Evolutionary conservation across 2,888 invertebrate species (phyloP).

Genomic region (Tipula vernalis): DNA sequence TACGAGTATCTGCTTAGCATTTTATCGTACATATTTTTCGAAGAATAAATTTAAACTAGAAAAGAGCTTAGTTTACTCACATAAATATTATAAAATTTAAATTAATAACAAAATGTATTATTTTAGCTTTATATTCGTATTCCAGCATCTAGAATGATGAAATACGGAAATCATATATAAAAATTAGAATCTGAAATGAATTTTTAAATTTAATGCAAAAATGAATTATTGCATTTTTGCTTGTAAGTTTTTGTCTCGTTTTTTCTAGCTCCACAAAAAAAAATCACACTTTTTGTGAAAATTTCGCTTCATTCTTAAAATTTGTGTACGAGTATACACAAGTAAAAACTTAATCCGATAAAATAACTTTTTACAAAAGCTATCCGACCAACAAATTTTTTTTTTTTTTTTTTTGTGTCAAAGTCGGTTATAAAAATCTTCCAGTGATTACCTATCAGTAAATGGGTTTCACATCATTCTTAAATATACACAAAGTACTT

Average conservation of each 20-base stretch:
- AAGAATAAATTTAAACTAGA: too few relatives aligned
- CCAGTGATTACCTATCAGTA: background rate
- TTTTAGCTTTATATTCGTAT: background rate
- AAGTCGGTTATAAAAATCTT: background rate
- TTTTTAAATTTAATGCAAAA: background rate
- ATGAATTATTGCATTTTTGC: background rate
- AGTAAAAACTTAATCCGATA: background rate
- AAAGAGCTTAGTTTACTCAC: background rate
- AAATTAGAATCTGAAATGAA: background rate
- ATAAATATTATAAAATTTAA: background rate
- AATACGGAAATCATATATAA: background rate
- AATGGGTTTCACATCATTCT: background rate
- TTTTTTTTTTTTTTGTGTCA: background rate
- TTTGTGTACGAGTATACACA: background rate
- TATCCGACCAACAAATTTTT: background rate
- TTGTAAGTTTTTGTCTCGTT: background rate
- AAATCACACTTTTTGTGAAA: background rate
- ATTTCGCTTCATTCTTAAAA: background rate
- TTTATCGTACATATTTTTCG: too few relatives aligned
- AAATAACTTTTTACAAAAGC: background rate
- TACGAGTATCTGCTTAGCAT: too few relatives aligned
- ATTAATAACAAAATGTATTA: background rate
- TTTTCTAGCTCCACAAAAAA: background rate
- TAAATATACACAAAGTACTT: background rate
- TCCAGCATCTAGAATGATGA: background rate